Evolutionary conservation across 2,797 vertebrate genomes (phyloP).

Genomic region (Pempheris klunzingeri): DNA sequence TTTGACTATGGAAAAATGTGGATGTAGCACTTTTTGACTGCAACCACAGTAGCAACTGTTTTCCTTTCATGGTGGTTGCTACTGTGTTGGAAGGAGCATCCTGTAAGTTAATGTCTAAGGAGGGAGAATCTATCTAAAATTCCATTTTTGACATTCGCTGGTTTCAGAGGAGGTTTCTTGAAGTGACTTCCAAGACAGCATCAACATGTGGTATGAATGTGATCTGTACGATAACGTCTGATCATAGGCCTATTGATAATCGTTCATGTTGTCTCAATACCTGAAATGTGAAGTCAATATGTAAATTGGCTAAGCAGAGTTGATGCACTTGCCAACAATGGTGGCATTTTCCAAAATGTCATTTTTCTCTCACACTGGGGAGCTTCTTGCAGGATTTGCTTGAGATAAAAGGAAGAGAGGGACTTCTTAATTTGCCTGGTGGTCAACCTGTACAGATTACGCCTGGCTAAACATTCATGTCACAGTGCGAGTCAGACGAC

Average conservation of each 20-base stretch:
- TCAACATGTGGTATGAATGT: not conserved
- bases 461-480: not conserved
- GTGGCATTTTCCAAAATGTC: no score
- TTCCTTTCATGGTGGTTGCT: not conserved
- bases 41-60: not conserved
- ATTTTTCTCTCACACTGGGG: no score
- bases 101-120: not conserved
- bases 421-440: not conserved
- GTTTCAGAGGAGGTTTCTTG: not conserved
- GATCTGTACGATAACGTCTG: not conserved
- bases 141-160: not conserved
- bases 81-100: not conserved
- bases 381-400: not conserved
- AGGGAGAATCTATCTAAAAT: not conserved
- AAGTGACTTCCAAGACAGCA: not conserved
- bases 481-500: not conserved
- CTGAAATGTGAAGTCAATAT: not conserved
- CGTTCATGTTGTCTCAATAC: not conserved
- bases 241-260: not conserved
- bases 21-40: constrained; percentile 19
- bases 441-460: not conserved
- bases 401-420: not conserved
- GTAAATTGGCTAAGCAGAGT: not conserved
- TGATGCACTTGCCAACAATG: no score
- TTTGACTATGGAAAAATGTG: constrained; percentile 29